Percentiles rank a stretch among this genome's conserved stretches.
Conservation (phyloP, 2,113 vertebrate species). For the Lophochroa leadbeateri region DNA sequence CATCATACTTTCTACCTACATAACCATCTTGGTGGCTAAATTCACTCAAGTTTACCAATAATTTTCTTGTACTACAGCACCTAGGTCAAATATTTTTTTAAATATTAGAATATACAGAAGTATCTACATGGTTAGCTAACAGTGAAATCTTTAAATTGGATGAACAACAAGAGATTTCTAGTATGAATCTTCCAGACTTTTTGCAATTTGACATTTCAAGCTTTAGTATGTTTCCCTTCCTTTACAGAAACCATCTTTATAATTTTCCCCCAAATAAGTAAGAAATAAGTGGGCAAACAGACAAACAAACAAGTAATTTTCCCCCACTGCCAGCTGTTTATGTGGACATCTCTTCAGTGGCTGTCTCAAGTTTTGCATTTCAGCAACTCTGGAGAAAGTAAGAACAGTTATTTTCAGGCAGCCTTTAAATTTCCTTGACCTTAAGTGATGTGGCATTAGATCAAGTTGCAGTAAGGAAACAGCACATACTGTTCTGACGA, state of each 20-base stretch:
- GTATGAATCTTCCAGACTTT: background rate
- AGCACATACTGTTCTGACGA: background rate
- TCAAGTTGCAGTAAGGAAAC: background rate
- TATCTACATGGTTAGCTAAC: background rate
- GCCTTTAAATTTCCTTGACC: background rate
- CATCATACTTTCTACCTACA: background rate
- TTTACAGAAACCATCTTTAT: background rate
- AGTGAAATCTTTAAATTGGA: background rate
- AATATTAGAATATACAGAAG: background rate
- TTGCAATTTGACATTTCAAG: background rate
- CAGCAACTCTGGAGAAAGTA: background rate
- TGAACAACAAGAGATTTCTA: background rate
- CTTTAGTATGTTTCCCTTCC: background rate
- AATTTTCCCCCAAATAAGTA: background rate
- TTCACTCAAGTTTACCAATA: background rate
- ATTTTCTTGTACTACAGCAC: background rate
- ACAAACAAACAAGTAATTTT: background rate
- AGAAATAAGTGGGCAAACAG: background rate
- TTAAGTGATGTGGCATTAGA: background rate
- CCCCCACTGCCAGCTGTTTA: background rate
- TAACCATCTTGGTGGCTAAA: background rate
- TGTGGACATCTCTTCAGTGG: background rate
- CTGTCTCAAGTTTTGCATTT: background rate
- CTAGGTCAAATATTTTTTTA: background rate
- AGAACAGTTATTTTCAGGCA: background rate